phyloP scores from a whole-genome alignment of 2,113 vertebrate genomes.

The Rafetus swinhoei region DNA sequence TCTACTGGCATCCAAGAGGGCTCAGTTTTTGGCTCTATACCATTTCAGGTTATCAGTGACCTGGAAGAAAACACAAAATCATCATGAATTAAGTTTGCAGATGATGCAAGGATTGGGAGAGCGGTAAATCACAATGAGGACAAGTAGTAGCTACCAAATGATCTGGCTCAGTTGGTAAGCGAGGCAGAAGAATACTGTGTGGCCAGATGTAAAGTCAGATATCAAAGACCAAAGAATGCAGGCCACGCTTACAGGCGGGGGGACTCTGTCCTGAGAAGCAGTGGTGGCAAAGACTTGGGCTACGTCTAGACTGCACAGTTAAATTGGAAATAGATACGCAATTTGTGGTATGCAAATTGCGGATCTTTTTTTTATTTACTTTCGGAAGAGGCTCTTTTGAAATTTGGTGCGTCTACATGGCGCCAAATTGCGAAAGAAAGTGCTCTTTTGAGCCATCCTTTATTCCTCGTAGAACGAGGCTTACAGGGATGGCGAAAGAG shows the following conservation, averaged over 20 bases:
- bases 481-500: too few relatives aligned
- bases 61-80: slow-evolving; percentile 11
- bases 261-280: background rate
- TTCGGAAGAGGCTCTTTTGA: too few relatives aligned
- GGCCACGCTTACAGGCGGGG: background rate
- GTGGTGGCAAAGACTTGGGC: background rate
- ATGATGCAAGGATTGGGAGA: background rate
- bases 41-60: background rate
- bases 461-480: too few relatives aligned
- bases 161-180: background rate
- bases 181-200: background rate
- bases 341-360: too few relatives aligned
- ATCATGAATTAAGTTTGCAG: background rate
- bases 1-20: background rate
- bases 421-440: too few relatives aligned
- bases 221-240: background rate
- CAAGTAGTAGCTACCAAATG: background rate
- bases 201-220: background rate
- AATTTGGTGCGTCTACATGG: too few relatives aligned
- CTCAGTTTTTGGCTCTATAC: background rate
- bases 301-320: too few relatives aligned
- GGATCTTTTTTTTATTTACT: too few relatives aligned
- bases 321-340: too few relatives aligned
- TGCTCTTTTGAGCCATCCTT: too few relatives aligned
- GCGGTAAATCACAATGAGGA: background rate